Percentiles rank a stretch among this genome's conserved stretches.
These are phyloP conservation scores for Chrysolina haemoptera DNA, from an alignment of 2,888 invertebrate genomes.

Conservation along the genomic window DNA sequence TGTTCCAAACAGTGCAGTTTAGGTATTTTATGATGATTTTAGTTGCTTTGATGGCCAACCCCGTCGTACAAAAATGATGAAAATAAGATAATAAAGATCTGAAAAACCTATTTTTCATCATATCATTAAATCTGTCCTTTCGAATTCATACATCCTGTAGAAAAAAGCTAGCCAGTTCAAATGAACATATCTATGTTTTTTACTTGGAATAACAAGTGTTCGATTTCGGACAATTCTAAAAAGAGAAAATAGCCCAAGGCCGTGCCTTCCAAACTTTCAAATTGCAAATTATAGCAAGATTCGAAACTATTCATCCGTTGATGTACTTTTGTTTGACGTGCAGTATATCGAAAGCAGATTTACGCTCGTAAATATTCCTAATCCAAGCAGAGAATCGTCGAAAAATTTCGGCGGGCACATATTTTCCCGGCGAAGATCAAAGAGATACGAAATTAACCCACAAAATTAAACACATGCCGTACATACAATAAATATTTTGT, in stretches of 20 bases:
- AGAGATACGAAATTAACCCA: not conserved
- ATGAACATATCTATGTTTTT: too few relatives aligned
- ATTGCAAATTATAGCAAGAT: not conserved
- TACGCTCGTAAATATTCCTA: slow-evolving; percentile 6
- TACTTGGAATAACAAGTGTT: too few relatives aligned
- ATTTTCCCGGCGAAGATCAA: slow-evolving; percentile 11
- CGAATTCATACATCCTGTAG: too few relatives aligned
- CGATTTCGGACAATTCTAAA: too few relatives aligned
- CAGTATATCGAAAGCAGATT: slow-evolving; percentile 8
- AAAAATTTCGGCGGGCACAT: slow-evolving; percentile 7
- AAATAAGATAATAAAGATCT: too few relatives aligned
- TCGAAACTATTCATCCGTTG: not conserved
- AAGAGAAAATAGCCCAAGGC: not conserved
- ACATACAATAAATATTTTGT: slow-evolving; percentile 13
- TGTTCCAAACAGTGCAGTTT: too few relatives aligned
- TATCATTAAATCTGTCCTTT: too few relatives aligned
- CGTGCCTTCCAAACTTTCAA: not conserved
- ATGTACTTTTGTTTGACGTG: slow-evolving; percentile 13
- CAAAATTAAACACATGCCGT: slow-evolving; percentile 7
- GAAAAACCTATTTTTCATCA: too few relatives aligned
- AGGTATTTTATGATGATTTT: too few relatives aligned
- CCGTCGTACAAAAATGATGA: too few relatives aligned
- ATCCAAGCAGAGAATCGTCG: not conserved
- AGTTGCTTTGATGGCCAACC: too few relatives aligned
- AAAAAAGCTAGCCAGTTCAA: too few relatives aligned